Percentiles rank a stretch among this genome's conserved stretches.
phyloP scores from a whole-genome alignment of 2,797 vertebrate genomes.

The Knipowitschia caucasica region DNA sequence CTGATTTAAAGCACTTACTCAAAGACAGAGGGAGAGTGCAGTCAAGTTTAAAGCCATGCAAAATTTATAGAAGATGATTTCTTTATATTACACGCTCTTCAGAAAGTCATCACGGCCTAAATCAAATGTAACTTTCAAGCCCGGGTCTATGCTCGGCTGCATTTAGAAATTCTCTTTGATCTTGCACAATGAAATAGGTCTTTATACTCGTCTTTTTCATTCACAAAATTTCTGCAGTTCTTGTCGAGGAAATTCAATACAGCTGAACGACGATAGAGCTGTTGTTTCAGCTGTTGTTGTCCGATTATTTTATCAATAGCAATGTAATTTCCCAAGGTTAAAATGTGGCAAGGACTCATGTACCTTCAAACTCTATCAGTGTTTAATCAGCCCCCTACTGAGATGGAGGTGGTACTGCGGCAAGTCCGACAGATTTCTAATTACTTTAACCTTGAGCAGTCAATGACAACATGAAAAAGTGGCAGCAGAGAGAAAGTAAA shows the following conservation, averaged over 20 bases:
- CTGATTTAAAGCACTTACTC: constrained; percentile 31
- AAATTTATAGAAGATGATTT: constrained; percentile 6
- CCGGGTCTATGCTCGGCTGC: neutral
- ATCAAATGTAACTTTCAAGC: constrained; percentile 5
- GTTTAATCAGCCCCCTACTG: constrained; percentile 5
- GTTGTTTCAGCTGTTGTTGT: constrained; percentile 10
- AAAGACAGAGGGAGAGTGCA: constrained; percentile 22
- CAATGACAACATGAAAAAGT: constrained; percentile 1
- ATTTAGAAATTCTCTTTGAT: constrained; percentile 21
- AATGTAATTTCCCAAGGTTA: constrained; percentile 3
- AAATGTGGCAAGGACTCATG: constrained; percentile 6
- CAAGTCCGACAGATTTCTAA: neutral
- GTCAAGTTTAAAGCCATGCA: constrained; percentile 10
- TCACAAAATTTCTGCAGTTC: neutral
- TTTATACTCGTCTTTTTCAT: constrained; percentile 3
- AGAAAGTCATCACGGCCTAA: constrained; percentile 2
- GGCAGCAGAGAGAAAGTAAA: neutral
- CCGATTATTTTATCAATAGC: neutral
- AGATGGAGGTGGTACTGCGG: constrained; percentile 1
- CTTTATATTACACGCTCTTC: constrained; percentile 6
- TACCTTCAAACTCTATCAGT: neutral
- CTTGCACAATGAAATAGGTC: constrained; percentile 7
- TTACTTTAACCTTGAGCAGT: constrained; percentile 33
- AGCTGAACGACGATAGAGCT: too few species aligned
- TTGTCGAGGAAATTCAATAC: neutral